Evolutionary conservation across 2,113 vertebrate genomes (phyloP).

Genomic region (Sorex araneus): DNA sequence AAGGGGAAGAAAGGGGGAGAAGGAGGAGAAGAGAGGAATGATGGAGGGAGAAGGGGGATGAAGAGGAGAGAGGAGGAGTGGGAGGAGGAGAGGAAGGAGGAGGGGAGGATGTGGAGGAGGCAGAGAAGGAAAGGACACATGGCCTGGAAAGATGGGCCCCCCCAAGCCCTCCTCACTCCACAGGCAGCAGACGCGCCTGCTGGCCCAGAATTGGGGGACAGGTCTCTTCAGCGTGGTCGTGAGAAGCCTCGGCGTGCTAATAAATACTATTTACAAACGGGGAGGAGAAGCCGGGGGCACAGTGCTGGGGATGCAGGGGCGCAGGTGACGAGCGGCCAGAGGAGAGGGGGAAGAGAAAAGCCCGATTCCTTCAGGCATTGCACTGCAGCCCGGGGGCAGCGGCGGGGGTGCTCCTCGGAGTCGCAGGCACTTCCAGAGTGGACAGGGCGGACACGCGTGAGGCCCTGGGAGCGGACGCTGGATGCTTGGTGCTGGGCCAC

Average conservation of each 20-base stretch:
- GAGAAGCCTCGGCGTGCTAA: conserved; percentile 86
- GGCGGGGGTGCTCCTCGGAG: background rate
- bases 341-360: conserved; percentile 59
- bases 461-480: background rate
- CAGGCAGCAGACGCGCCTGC: conserved; percentile 58
- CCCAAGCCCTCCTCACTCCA: background rate
- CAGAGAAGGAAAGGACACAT: background rate
- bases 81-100: background rate
- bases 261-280: conserved; percentile 93
- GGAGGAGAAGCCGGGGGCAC: conserved; percentile 68
- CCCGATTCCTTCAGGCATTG: conserved; percentile 78
- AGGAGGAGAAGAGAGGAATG: background rate
- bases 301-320: background rate
- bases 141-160: background rate
- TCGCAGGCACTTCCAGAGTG: background rate
- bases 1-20: background rate
- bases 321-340: conserved; percentile 58
- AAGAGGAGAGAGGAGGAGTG: background rate
- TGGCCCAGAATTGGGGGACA: background rate
- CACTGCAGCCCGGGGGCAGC: conserved; percentile 71
- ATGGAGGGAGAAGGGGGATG: background rate
- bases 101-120: background rate
- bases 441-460: fast-evolving
- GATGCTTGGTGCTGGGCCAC: conserved; percentile 20
- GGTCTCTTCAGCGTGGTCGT: conserved; percentile 61